Evolutionary conservation across 2,113 vertebrate genomes (phyloP), one percentile per base, ranked within the genome.

Genomic region (Paratilapia polleni): DNA sequence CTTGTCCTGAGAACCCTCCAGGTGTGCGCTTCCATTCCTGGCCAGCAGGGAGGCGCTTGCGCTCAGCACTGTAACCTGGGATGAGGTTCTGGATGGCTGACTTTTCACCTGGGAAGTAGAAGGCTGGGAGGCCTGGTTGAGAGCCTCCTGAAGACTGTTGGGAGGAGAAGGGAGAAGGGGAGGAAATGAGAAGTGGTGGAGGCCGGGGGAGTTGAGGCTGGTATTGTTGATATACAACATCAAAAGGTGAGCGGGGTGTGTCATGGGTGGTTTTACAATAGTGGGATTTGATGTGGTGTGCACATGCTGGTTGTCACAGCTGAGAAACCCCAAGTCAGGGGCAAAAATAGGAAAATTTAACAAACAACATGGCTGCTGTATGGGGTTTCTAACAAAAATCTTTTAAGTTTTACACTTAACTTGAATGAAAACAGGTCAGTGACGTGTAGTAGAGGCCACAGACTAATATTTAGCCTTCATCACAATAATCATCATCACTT

Each of bases 41-140:
- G 98, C 97, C 98, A 99, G 98, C 97, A 99, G 97, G 97, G 98
- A 98, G 94, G 97, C 94, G 91, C 98, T 98, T 93, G 97, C 95
- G 92, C 97, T 97, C 95, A 98, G 97, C 95, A 98, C 97, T 91
- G 98, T 97, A 94, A 98, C 97, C 96, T 98, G 98, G 95, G 97
- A 97, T 85, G 97, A 97, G 95, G 98, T 97, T 84, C 97, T 91
- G 95, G 97, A 97, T 92, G 98, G 98, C 96, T 98, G 98, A 94
- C 95, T 96, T 97, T 96, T 98, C 96, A 96, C 96, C 97, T 97
- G 97, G 93, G 95, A 94, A 79, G 95, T 92, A 94, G 96, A 97
- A 95, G 96, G 96, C 96, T 98, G 98, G 95, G 97, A 97, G 93
- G 97, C 97, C 97, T 97, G 98, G 92, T 89, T 95, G 93, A 98